These are phyloP conservation scores for Lepidothrix coronata DNA, from an alignment of 2,113 vertebrate genomes.

Conservation along the genomic window DNA sequence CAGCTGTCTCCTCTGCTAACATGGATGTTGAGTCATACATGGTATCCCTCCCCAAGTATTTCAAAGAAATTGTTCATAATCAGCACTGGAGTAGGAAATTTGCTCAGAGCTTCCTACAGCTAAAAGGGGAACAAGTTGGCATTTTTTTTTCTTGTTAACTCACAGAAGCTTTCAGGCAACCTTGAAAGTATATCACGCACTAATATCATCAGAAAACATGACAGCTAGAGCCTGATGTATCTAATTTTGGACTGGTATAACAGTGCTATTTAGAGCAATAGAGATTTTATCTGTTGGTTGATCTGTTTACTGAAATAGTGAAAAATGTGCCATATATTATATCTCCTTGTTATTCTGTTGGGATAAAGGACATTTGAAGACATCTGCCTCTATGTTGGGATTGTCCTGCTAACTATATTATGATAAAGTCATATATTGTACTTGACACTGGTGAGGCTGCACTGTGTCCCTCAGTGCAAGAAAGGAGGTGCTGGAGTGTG, in stretches of 20 bases:
- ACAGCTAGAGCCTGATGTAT: not conserved
- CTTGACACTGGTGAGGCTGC: not conserved
- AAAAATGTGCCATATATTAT: not conserved
- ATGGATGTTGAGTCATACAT: not conserved
- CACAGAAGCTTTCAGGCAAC: constrained; percentile 3
- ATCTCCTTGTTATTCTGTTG: not conserved
- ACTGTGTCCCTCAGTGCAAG: not conserved
- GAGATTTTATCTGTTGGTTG: constrained; percentile 16
- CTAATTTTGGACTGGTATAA: constrained; percentile 28
- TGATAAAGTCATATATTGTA: not conserved
- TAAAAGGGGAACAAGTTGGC: not conserved
- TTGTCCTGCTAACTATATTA: not conserved
- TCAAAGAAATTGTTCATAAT: not conserved
- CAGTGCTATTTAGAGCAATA: constrained; percentile 13
- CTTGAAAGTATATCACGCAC: not conserved
- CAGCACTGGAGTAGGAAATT: not conserved
- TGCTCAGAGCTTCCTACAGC: not conserved
- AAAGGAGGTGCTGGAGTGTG: not conserved
- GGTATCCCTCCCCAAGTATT: not conserved
- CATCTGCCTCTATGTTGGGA: not conserved
- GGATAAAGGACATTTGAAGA: not conserved
- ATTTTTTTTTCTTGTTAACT: not conserved
- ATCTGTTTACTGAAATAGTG: constrained; percentile 26
- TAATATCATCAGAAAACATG: constrained; percentile 18
- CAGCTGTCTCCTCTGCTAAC: not conserved